Base-by-base conservation (phyloP, 2,888 invertebrate species). In the Drosophila quinaria region DNA sequence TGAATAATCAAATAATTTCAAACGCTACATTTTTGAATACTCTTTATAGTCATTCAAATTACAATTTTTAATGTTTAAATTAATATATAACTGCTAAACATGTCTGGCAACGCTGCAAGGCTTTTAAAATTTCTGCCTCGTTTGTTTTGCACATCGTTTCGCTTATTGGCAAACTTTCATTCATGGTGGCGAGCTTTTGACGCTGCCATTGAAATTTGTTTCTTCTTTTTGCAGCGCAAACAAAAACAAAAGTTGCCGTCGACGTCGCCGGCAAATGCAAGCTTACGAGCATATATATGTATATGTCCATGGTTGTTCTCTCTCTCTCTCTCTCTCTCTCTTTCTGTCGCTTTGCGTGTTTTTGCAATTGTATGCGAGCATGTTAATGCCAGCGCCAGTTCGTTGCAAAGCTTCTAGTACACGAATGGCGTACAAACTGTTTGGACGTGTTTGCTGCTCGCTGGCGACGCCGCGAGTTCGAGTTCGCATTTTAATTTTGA, bases 401-500 rank as follows among this genome's bases (percentile, higher is more conserved):
- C 69, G 72, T 47, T 61, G 59, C 76, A 78, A 80, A 78, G 78
- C 78, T 80, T 66, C 81, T 78, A 89, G 90, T 89, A 85, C 81
- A 82, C 84, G 81, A 82, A 78, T 80, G 85, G 82, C 79, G 79
- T 77, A 84, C 79, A 86, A 83, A 83, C 86, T 78, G 86, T 83
- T 87, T 87, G 89, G 88, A 86, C 78, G 87, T 75, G 81, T 76
- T 80, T 87, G 77, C 71, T 70, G 76, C 76, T 82, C 78, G 82
- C 70, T 70, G 70, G 80, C 77, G 61, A 67, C 55, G 81, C 73
- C 66, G 76, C 78, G 79, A 49, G 79, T 69, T 61, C 71, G 67
- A 51, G 64, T 59, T 72, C 76, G 83, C 63, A 79, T 74, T 71
- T 74, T 47, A 70, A 66, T 79, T 76, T 60, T 52, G 60, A 65